Base-by-base conservation (phyloP, 1,140 invertebrate species). In the Liolophura sinensis region DNA sequence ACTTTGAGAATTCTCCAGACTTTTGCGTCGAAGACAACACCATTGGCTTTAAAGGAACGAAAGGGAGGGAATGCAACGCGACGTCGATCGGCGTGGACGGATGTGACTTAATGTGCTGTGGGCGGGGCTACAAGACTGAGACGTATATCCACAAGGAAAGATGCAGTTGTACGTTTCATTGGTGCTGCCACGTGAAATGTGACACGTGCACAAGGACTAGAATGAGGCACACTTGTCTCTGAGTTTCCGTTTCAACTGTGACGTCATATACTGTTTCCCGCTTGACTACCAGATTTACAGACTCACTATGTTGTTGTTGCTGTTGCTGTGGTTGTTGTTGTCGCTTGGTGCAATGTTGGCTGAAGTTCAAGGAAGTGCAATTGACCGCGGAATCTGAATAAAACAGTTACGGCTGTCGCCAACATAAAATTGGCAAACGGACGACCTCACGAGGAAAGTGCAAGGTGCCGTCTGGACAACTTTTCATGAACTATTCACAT, bases 121-220 rank as follows among this genome's bases (percentile, higher is more conserved):
- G 93, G 1, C 86, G 94, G 73, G 94, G 94, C 0, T 92, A 94
- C 85, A 92, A 91, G 73, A 89, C 92, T 50, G 88, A 94, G 20
- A 88, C 91, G 70, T 89, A 91, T 76, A 88, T 89, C 59, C 88
- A 89, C 65, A 88, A 88, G 20, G 91, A 94, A 77, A 86, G 90
- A 22, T 96, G 94, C 82, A 89, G 90, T 72, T 97, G 94, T 86
- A 91, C 90, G 76, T 96, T 97, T 84, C 89, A 92, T 69, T 96
- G 94, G 94, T 96, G 94, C 85, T 97, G 94, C 81, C 86, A 89
- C 59, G 94, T 97, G 11, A 89, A 91, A 76, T 96, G 94, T 81
- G 88, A 94, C 73, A 72, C 71, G 22, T 84, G 83, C 56, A 73
- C 70, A 16, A 49, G 70, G 25, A 70, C 67, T 22, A 75, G 73